These are phyloP conservation scores for Pipa parva DNA, from an alignment of 2,113 vertebrate genomes.

Conservation along the genomic window DNA sequence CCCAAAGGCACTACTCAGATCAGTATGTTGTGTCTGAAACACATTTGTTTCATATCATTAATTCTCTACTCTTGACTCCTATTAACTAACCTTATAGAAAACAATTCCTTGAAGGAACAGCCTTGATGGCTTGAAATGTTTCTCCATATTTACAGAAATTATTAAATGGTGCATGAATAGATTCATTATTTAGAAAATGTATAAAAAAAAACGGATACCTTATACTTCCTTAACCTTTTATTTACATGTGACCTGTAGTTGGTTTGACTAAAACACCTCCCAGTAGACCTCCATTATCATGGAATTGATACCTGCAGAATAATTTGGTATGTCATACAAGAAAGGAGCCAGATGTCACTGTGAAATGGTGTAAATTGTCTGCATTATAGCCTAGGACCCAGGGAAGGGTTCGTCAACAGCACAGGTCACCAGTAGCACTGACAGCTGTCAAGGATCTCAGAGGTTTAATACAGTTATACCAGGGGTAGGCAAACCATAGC, in stretches of 20 bases:
- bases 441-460: conserved; percentile 1
- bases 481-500: too few species aligned
- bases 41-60: background rate
- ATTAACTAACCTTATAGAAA: too few species aligned
- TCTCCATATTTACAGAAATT: too few species aligned
- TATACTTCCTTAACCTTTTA: background rate
- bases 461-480: background rate
- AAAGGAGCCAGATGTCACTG: conserved; percentile 33
- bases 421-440: conserved; percentile 14
- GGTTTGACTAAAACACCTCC: conserved; percentile 23
- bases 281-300: conserved; percentile 21
- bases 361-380: conserved; percentile 28
- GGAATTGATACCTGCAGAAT: conserved; percentile 29
- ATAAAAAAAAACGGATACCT: too few species aligned
- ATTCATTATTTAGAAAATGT: conserved; percentile 18
- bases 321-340: conserved; percentile 9
- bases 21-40: background rate
- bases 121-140: too few species aligned
- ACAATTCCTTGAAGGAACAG: too few species aligned
- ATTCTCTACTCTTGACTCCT: background rate
- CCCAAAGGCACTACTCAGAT: background rate
- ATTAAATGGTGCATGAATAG: background rate
- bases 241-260: conserved; percentile 13
- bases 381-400: background rate
- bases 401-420: background rate